Evolutionary conservation across 1,140 invertebrate genomes (phyloP).

Genomic region (Laupala kohalensis): DNA sequence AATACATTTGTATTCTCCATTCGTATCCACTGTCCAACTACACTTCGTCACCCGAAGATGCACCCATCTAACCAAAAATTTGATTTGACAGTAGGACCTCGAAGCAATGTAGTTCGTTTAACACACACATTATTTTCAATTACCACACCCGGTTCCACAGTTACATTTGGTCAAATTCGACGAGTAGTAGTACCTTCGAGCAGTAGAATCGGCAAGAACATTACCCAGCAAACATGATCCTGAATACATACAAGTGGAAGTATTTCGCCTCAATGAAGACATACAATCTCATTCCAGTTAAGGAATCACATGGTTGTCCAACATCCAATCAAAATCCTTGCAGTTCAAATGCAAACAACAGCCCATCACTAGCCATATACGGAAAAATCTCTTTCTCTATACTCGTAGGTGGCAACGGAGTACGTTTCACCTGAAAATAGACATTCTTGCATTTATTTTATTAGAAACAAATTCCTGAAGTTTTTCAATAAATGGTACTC

Average conservation of each 20-base stretch:
- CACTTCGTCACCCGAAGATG: constrained; percentile 93
- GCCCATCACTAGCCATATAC: constrained; percentile 70
- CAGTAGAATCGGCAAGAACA: constrained; percentile 82
- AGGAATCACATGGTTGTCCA: constrained; percentile 97
- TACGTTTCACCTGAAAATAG: constrained; percentile 91
- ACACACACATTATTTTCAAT: constrained; percentile 96
- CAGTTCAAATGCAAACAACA: constrained; percentile 90
- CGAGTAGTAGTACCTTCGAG: constrained; percentile 88
- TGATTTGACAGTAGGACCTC: constrained; percentile 72
- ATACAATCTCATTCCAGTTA: constrained; percentile 83
- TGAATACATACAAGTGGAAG: constrained; percentile 55
- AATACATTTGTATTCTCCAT: constrained; percentile 97
- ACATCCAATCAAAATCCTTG: constrained; percentile 99
- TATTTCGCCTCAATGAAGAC: constrained; percentile 64
- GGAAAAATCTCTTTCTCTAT: constrained; percentile 99
- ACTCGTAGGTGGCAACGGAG: constrained; percentile 84
- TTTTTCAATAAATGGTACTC: constrained; percentile 99
- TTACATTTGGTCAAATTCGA: constrained; percentile 95
- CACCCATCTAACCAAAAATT: constrained; percentile 93
- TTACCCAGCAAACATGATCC: constrained; percentile 72
- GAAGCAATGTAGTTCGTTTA: constrained; percentile 80
- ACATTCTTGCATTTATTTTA: constrained; percentile 99
- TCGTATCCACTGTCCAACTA: constrained; percentile 89
- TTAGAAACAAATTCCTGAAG: constrained; percentile 99
- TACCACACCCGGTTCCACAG: constrained; percentile 86